Evolutionary conservation across 1,140 invertebrate genomes (phyloP), one percentile per base, ranked within the genome.

Genomic region (Drosophila novamexicana): DNA sequence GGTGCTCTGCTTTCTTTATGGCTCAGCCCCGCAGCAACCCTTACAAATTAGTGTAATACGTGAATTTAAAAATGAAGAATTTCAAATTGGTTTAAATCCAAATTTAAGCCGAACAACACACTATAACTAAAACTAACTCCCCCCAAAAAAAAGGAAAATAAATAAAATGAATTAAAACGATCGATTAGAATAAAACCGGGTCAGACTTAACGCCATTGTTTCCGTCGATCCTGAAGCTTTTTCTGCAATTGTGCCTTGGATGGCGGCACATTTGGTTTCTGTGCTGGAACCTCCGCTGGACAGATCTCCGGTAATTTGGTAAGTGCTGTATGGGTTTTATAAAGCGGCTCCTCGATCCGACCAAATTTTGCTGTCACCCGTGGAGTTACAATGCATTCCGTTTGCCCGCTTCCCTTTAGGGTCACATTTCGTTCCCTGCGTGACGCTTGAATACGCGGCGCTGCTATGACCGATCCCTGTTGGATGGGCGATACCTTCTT

Each of bases 121-220:
- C 12, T 12, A 44, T 12, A 2, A 40, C 39, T 12, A 40, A 10
- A 40, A 40, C 12, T 9, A 0, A 12, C 39, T 10, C 12, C 9
- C 4, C 39, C 12, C 9, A 4, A 40, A 40, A 40, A 40, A 49
- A 10, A 49, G 5, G 10, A 49, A 49, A 47, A 7, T 29, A 47
- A 47, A 14, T 22, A 29, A 49, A 49, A 49, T 16, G 18, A 22
- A 47, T 47, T 47, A n/a, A 8, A 5, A 29, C 22, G 22, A 29
- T 49, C 16, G 14, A 22, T 10, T 49, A 49, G 9, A 12, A 49
- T 18, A 18, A 29, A 9, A 12, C 22, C 16, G 45, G 3, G 22
- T 44, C 37, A 34, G 7, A 56, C 5, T 61, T 57, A 75, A 10
- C 71, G 71, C 71, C 71, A 74, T 61, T 61, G 69, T 7, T 58